These are phyloP conservation scores for Acyrthosiphon pisum DNA, from an alignment of 1,140 invertebrate genomes.

Conservation along the genomic window DNA sequence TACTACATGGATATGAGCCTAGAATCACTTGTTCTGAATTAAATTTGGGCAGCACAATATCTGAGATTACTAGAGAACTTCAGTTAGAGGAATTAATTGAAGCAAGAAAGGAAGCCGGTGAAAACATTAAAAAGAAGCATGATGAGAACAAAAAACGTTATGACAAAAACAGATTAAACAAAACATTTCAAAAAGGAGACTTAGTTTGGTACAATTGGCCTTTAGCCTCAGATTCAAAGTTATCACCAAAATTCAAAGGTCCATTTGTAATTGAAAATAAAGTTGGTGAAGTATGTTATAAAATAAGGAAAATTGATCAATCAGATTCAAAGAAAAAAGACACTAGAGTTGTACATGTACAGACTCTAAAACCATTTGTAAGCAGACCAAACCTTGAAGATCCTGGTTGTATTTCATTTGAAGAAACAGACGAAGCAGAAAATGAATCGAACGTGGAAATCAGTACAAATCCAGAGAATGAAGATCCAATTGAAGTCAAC, in stretches of 20 bases:
- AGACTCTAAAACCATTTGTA: neutral
- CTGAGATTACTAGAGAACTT: neutral
- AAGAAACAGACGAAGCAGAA: neutral
- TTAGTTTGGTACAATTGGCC: conserved; percentile 23
- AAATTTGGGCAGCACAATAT: neutral
- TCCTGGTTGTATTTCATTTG: neutral
- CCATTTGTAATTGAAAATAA: neutral
- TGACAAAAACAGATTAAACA: neutral
- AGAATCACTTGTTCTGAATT: neutral
- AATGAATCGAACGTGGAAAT: neutral
- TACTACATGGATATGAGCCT: conserved; percentile 9
- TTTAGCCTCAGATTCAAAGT: neutral
- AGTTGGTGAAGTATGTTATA: conserved; percentile 30
- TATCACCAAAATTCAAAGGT: conserved; percentile 9
- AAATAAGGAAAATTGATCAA: neutral
- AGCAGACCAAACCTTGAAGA: neutral
- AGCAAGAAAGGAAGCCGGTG: neutral
- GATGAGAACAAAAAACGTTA: conserved; percentile 27
- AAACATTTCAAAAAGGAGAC: conserved; percentile 15
- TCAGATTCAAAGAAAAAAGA: neutral
- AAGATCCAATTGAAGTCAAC: neutral
- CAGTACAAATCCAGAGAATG: neutral
- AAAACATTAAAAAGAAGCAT: conserved; percentile 7
- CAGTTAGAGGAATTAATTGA: neutral
- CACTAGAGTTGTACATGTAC: neutral